A percentile compares a stretch with the other conserved stretches of the same genome.
Evolutionary conservation across 2,113 vertebrate genomes (phyloP).

Genomic region (Climacteris rufus): DNA sequence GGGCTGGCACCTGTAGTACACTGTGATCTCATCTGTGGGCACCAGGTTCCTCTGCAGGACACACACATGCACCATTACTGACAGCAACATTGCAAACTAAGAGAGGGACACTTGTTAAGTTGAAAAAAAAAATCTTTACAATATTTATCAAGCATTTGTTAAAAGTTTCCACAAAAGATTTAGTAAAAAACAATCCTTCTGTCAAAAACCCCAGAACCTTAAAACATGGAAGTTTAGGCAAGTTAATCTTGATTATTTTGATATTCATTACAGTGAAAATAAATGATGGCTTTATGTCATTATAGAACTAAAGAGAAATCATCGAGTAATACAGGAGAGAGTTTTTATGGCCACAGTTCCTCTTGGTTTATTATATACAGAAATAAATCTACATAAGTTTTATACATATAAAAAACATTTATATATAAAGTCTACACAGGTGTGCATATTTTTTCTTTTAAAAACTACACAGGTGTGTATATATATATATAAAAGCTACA

Average conservation of each 20-base stretch:
- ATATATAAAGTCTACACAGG: neutral
- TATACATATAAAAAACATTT: neutral
- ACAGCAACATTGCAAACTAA: neutral
- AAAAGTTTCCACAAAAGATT: neutral
- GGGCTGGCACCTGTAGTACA: slow-evolving; percentile 85
- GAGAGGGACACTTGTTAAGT: neutral
- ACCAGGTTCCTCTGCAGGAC: slow-evolving; percentile 83
- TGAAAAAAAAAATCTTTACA: neutral
- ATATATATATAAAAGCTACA: no score
- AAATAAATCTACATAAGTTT: neutral
- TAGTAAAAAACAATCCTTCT: neutral
- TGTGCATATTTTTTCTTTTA: no score
- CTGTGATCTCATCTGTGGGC: slow-evolving; percentile 89
- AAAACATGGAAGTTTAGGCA: neutral
- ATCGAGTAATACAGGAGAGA: neutral
- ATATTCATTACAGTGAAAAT: neutral
- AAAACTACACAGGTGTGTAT: no score
- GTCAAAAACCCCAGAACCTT: neutral
- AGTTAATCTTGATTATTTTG: neutral
- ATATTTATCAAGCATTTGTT: neutral
- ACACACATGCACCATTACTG: neutral
- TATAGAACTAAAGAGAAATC: neutral
- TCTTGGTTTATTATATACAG: neutral
- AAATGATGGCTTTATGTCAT: neutral
- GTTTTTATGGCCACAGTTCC: neutral